Base-by-base conservation (phyloP, 2,797 vertebrate species). In the Pempheris klunzingeri region DNA sequence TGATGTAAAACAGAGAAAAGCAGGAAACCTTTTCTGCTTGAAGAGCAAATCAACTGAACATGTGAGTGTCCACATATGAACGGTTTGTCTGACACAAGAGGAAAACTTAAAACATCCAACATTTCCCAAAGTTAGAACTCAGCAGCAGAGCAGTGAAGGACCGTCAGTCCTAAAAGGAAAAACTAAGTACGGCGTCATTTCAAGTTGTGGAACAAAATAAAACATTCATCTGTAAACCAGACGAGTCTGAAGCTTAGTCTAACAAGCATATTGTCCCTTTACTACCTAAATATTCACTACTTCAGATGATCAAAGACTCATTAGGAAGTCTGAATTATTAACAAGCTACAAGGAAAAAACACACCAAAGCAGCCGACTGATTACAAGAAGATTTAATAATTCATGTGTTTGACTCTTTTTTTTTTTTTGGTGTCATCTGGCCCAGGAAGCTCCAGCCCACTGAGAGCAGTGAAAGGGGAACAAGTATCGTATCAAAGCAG, bases 321-420 rank as follows among this genome's bases (percentile, higher is more conserved):
- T 69, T 60, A 43, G 12, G 18, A 63, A 9, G 12, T 49, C 44
- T 71, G 2, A 81, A 81, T 81, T 68, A 76, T 85, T 79, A 72
- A 79, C 14, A 4, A 69, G 46, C 57, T 39, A 17, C 54, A 61
- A 41, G 64, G 3, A 39, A 52, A 71, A 52, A 71, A 13, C 39
- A 49, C 59, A 61, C 10, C 10, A 10, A 32, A 81, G 52, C 46
- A 62, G 39, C 2, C 34, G 18, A 66, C 17, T 46, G 43, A 78
- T 75, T 26, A 72, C 8, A n/a, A 59, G 18, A 49, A 2, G 44
- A 54, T 49, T 72, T 20, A 72, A 78, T 78, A 69, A 69, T 78
- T 54, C 3, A 81, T 60, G 22, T 1, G 22, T 58, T n/a, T n/a
- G 43, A 5, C 52, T 59, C 12, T 9, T 3, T 38, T 22, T 22